phyloP scores from a whole-genome alignment of 2,113 vertebrate genomes.

The Lophius piscatorius region DNA sequence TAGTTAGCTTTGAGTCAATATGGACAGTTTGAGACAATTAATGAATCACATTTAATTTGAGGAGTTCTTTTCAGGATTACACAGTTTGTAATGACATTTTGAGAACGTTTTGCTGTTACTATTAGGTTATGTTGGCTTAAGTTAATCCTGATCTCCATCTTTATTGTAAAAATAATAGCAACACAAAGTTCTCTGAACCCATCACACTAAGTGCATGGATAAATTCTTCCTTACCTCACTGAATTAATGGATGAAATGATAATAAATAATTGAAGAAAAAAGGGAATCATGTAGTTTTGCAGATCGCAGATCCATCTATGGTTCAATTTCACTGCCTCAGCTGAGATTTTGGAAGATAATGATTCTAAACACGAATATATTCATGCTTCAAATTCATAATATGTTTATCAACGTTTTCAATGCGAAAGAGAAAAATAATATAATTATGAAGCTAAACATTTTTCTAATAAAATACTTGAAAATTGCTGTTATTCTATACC shows the following conservation, averaged over 20 bases:
- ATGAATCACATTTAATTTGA: no score
- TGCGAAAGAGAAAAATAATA: constrained; percentile 21
- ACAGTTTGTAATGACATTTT: constrained; percentile 4
- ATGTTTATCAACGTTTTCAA: constrained; percentile 37
- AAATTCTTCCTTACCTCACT: constrained; percentile 17
- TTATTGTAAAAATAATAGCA: no score
- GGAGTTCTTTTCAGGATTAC: no score
- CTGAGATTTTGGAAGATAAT: constrained; percentile 49
- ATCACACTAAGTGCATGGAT: constrained; percentile 18
- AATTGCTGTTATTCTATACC: constrained; percentile 14
- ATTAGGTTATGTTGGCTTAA: background rate
- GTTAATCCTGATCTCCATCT: constrained; percentile 1
- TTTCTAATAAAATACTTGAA: constrained; percentile 51
- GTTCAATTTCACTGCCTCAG: constrained; percentile 55
- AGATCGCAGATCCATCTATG: constrained; percentile 35
- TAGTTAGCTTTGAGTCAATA: no score
- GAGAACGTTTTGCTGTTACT: background rate
- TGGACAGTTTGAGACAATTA: no score
- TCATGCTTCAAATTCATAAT: constrained; percentile 36
- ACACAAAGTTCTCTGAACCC: constrained; percentile 8
- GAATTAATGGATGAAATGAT: constrained; percentile 42
- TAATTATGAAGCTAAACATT: no score
- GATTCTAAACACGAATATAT: constrained; percentile 52
- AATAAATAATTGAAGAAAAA: constrained; percentile 44
- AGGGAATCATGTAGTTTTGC: constrained; percentile 40